Percentiles rank a stretch among this genome's conserved stretches.
phyloP scores from a whole-genome alignment of 2,888 invertebrate genomes.

The Heterodera filipjevi region DNA sequence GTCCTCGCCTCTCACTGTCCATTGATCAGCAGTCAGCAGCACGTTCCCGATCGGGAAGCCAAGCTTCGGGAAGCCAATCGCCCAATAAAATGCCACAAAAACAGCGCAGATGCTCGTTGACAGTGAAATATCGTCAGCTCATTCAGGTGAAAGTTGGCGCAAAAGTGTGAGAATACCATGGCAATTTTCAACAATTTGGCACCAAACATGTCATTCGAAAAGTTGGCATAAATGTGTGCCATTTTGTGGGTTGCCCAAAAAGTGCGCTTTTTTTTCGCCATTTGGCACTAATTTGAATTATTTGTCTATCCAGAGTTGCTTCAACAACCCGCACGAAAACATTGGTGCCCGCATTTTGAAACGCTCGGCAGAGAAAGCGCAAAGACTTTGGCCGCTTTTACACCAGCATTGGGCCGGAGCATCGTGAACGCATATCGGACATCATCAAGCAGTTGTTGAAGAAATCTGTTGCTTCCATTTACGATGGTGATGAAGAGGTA shows the following conservation, averaged over 20 bases:
- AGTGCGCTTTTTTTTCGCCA: not conserved
- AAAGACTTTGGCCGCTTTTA: constrained; percentile 48
- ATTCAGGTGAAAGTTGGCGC: constrained; percentile 43
- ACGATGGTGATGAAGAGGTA: constrained; percentile 51
- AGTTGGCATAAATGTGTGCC: too few relatives aligned
- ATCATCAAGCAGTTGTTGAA: constrained; percentile 53
- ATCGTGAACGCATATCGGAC: constrained; percentile 55
- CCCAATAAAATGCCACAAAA: constrained; percentile 24
- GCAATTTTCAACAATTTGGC: not conserved
- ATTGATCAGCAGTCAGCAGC: constrained; percentile 23
- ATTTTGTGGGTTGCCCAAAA: not conserved
- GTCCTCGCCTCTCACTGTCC: constrained; percentile 22
- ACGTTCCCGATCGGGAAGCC: constrained; percentile 26
- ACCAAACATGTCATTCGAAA: too few relatives aligned
- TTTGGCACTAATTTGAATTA: not conserved
- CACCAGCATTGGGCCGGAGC: constrained; percentile 41
- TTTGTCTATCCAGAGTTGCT: constrained; percentile 48
- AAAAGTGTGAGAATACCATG: not conserved
- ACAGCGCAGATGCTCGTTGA: constrained; percentile 22
- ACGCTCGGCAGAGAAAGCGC: constrained; percentile 49
- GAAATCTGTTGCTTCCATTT: constrained; percentile 54
- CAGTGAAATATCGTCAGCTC: constrained; percentile 44
- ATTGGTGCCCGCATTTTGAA: constrained; percentile 54
- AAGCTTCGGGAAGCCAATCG: constrained; percentile 8
- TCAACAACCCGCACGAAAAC: constrained; percentile 57